phyloP scores from a whole-genome alignment of 53 echinoderm and acorn worm genomes.

The Mesocentrotus franciscanus region DNA sequence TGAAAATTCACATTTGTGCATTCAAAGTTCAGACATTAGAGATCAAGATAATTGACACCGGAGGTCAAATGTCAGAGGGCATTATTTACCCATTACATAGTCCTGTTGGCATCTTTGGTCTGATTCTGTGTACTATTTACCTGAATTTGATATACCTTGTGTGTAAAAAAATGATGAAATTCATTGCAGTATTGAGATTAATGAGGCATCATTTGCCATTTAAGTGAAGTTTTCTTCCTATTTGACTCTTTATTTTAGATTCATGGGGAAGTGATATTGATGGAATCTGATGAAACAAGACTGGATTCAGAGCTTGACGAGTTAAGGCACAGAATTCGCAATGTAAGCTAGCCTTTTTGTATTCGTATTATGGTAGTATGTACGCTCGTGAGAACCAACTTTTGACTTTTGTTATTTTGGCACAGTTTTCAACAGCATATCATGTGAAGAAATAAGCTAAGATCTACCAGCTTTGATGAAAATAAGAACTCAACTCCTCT shows the following conservation, averaged over 20 bases:
- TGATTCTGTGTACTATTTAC: too few relatives aligned
- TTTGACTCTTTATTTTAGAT: conserved; percentile 18
- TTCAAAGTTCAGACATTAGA: too few relatives aligned
- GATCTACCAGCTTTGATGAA: too few relatives aligned
- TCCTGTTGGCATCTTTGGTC: too few relatives aligned
- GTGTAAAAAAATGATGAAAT: too few relatives aligned
- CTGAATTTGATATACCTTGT: too few relatives aligned
- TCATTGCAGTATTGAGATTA: background rate
- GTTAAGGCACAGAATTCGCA: conserved; percentile 75
- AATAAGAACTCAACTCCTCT: too few relatives aligned
- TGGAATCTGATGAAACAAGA: conserved; percentile 74
- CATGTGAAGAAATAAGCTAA: too few relatives aligned
- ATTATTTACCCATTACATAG: too few relatives aligned
- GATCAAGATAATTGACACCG: too few relatives aligned
- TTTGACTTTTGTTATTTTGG: background rate
- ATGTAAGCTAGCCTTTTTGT: conserved; percentile 69
- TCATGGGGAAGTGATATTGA: conserved; percentile 54
- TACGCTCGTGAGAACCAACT: background rate
- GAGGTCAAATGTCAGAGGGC: too few relatives aligned
- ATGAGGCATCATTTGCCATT: background rate
- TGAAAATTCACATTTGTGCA: too few relatives aligned
- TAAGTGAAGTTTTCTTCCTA: background rate
- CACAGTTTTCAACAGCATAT: background rate
- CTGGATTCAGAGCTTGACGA: conserved; percentile 83
- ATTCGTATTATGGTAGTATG: background rate